Percentiles rank a stretch among this genome's conserved stretches.
Evolutionary conservation across 2,113 vertebrate genomes (phyloP).

Genomic region (Anolis sagrei): DNA sequence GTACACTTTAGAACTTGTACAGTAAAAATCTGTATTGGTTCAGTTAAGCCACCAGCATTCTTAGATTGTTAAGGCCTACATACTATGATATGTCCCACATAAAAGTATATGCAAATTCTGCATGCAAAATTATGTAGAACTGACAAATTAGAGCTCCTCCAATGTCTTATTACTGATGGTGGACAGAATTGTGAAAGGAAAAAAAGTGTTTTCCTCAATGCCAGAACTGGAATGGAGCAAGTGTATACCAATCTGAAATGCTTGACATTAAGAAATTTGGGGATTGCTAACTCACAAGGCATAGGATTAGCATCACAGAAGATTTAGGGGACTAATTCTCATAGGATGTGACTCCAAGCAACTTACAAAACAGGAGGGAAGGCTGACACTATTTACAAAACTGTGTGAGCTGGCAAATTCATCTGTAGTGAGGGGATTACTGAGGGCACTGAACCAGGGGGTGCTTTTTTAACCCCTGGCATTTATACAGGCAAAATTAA

Average conservation of each 20-base stretch:
- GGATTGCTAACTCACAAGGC: too few relatives aligned
- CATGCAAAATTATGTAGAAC: background rate
- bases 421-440: slow-evolving; percentile 12
- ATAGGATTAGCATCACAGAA: too few relatives aligned
- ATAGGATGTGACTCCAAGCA: too few relatives aligned
- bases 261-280: too few relatives aligned
- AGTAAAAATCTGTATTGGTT: slow-evolving; percentile 1
- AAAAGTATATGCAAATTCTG: background rate
- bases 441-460: background rate
- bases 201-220: too few relatives aligned
- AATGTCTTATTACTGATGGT: too few relatives aligned
- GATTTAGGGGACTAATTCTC: too few relatives aligned
- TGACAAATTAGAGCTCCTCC: too few relatives aligned
- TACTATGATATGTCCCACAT: background rate
- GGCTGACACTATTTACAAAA: background rate
- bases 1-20: background rate
- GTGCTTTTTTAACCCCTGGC: background rate
- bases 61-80: slow-evolving; percentile 24
- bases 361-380: too few relatives aligned
- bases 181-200: too few relatives aligned
- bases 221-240: too few relatives aligned
- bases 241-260: too few relatives aligned
- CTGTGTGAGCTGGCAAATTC: background rate
- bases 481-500: background rate
- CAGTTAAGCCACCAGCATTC: slow-evolving; percentile 4